Conservation (phyloP, 2,797 vertebrate genomes). For the Salmo trutta region DNA sequence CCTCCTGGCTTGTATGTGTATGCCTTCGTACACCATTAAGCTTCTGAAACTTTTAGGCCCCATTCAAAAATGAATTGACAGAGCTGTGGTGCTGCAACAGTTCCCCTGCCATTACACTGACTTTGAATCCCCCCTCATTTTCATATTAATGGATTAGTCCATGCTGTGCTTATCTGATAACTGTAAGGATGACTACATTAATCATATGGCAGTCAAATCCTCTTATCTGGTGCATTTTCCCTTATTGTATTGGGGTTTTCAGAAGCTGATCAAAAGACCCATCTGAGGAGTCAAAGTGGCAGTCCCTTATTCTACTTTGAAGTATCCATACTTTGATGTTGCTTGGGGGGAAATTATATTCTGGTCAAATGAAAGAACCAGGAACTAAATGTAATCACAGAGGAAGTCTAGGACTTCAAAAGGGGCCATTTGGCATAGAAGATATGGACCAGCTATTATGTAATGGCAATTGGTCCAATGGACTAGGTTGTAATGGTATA, state of each 20-base stretch:
- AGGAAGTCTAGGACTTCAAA: slow-evolving; percentile 63
- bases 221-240: slow-evolving; percentile 59
- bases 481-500: slow-evolving; percentile 66
- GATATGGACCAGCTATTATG: slow-evolving; percentile 53
- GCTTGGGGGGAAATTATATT: slow-evolving; percentile 67
- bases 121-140: slow-evolving; percentile 62
- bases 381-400: slow-evolving; percentile 69
- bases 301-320: slow-evolving; percentile 69
- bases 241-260: slow-evolving; percentile 69
- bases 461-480: slow-evolving; percentile 58
- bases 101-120: slow-evolving; percentile 25
- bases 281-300: slow-evolving; percentile 71
- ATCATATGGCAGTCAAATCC: slow-evolving; percentile 75
- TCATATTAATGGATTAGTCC: slow-evolving; percentile 75
- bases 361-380: slow-evolving; percentile 70
- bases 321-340: slow-evolving; percentile 73
- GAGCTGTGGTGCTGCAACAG: slow-evolving; percentile 54
- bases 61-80: slow-evolving; percentile 51
- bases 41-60: slow-evolving; percentile 44
- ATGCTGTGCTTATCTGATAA: slow-evolving; percentile 76
- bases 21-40: slow-evolving; percentile 44
- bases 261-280: slow-evolving; percentile 75
- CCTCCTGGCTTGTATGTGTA: slow-evolving; percentile 2
- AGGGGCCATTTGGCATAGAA: slow-evolving; percentile 57
- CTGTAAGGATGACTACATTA: slow-evolving; percentile 73